Conservation (phyloP, 1,140 invertebrate species). For the Ips typographus region DNA sequence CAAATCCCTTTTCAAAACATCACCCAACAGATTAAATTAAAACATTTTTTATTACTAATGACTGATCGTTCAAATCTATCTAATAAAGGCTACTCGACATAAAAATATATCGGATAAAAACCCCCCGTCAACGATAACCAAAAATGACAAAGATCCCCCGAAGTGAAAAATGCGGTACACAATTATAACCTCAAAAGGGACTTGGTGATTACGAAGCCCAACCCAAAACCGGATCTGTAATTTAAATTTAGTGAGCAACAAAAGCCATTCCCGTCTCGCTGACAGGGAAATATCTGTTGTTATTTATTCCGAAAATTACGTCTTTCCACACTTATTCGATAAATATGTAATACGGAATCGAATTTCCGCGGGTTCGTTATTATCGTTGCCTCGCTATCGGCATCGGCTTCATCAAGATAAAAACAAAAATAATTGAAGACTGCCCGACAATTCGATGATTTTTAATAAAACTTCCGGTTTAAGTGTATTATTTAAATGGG, state of each 20-base stretch:
- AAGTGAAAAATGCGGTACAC: conserved; percentile 1
- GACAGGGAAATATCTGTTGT: conserved; percentile 10
- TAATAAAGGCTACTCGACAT: too few species aligned
- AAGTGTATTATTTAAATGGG: too few species aligned
- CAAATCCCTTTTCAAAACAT: too few species aligned
- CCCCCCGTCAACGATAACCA: too few species aligned
- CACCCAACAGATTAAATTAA: too few species aligned
- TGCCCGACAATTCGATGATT: too few species aligned
- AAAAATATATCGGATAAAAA: too few species aligned
- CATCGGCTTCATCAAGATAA: neutral
- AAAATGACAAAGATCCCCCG: too few species aligned
- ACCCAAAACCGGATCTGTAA: conserved; percentile 3
- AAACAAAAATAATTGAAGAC: too few species aligned
- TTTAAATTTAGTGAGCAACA: conserved; percentile 14
- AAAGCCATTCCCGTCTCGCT: conserved; percentile 3
- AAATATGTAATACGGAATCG: conserved; percentile 3
- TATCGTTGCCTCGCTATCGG: neutral
- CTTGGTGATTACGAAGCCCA: neutral
- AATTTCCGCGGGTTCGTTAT: conserved; percentile 3
- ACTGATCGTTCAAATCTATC: too few species aligned
- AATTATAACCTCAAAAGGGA: conserved; percentile 4
- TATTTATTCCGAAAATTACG: conserved; percentile 5
- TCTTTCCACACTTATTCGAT: conserved; percentile 11
- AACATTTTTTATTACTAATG: too few species aligned
- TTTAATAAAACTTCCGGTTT: too few species aligned